phyloP scores from a whole-genome alignment of 2,113 vertebrate species.

The Chaetodon trifascialis region DNA sequence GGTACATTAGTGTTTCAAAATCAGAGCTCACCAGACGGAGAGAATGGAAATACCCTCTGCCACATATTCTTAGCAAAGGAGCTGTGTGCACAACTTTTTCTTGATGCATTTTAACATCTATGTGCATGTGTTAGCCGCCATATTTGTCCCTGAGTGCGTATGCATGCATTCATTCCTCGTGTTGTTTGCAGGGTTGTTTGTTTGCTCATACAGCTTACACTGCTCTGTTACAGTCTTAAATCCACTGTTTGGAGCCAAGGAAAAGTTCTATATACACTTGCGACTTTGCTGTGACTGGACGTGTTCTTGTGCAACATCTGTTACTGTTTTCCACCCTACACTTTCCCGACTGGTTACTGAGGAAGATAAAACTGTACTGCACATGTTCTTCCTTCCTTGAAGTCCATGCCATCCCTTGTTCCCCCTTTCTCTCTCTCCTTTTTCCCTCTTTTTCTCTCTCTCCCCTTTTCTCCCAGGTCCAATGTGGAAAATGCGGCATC shows the following conservation, averaged over 20 bases:
- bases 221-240: neutral
- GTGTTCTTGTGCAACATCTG: conserved; percentile 24
- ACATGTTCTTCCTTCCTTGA: conserved; percentile 64
- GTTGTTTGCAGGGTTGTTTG: neutral
- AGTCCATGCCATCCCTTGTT: conserved; percentile 68
- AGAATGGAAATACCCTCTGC: conserved; percentile 52
- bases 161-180: neutral
- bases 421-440: neutral
- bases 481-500: conserved; percentile 86
- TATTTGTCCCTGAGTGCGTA: neutral
- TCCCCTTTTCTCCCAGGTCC: conserved; percentile 60
- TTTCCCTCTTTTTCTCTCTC: neutral
- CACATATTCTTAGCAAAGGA: conserved; percentile 22
- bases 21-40: conserved; percentile 17
- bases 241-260: neutral
- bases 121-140: conserved; percentile 6
- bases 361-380: conserved; percentile 50
- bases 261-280: neutral
- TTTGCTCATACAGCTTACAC: neutral
- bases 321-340: conserved; percentile 48
- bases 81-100: conserved; percentile 3
- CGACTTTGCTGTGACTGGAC: neutral
- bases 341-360: conserved; percentile 34
- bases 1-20: conserved; percentile 41
- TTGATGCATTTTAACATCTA: conserved; percentile 50